Evolutionary conservation across 1,140 invertebrate species (phyloP), one percentile per base, ranked within the genome.

Genomic region (Trialeurodes vaporariorum): DNA sequence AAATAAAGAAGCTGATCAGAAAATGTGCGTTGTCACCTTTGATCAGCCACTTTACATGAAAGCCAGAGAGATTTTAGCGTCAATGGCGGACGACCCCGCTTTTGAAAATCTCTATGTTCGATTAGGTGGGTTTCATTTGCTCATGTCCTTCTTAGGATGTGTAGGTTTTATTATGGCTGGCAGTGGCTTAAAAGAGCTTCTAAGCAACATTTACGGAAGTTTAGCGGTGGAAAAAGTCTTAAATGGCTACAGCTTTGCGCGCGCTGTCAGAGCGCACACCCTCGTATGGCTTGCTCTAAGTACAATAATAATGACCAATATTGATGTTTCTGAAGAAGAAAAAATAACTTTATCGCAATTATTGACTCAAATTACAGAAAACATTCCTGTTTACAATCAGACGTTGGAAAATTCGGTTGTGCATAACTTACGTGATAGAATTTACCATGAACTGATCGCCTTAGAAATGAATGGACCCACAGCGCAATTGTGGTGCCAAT

Each of bases 401-500:
- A 25, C 49, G 17, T 27, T 22, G 63, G n/a, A 67, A 40, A 13
- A 63, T 9, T 26, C 25, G 23, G 58, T 25, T 66, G 22, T 22
- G 17, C 27, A 66, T 58, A 23, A n/a, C 27, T 67, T 61, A 21
- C 17, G 27, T 34, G 2, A 59, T 2, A n/a, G 25, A 65, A 22
- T 23, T 12, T 9, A 12, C 21, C 27, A 24, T 58, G 49, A 26
- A 49, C 40, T 49, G 34, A 49, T 49, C 17, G 69, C 63, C 67
- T 9, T 17, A 9, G 34, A 49, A 49, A 17, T 5, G 5, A 49
- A 49, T 9, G 76, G 76, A 68, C 73, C 71, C 9, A 80, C 77
- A 61, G 73, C 77, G 70, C 67, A 77, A 65, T 71, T 79, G 34
- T 81, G 78, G 78, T 63, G 76, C 24, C 77, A 79, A 72, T 80